Evolutionary conservation across 2,113 vertebrate species (phyloP).

Genomic region (Brachyhypopomus occidentalis): DNA sequence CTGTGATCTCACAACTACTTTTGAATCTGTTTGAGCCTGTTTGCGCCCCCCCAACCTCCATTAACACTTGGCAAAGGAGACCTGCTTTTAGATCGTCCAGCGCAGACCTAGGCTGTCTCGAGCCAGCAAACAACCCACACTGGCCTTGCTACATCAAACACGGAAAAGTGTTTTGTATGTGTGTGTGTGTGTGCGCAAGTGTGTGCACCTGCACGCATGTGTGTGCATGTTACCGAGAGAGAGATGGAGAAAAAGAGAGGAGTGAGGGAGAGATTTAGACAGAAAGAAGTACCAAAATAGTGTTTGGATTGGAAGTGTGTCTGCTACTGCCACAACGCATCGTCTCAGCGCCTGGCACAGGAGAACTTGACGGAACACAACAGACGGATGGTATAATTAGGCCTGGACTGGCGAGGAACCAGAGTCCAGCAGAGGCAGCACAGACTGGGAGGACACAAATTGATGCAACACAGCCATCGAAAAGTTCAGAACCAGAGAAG

Average conservation of each 20-base stretch:
- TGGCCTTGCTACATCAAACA: conserved; percentile 51
- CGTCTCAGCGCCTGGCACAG: conserved; percentile 55
- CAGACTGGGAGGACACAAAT: conserved; percentile 35
- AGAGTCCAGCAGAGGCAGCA: conserved; percentile 44
- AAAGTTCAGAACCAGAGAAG: conserved; percentile 54
- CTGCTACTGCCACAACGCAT: conserved; percentile 29
- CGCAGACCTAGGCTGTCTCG: conserved; percentile 39
- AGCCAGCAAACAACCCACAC: conserved; percentile 56
- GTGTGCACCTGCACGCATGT: neutral
- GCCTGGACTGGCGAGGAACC: conserved; percentile 50
- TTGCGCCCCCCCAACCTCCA: conserved; percentile 66
- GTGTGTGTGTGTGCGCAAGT: neutral
- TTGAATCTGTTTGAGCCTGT: conserved; percentile 58
- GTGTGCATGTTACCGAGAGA: neutral
- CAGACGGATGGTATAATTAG: conserved; percentile 67
- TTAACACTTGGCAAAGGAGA: conserved; percentile 69
- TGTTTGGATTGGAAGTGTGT: conserved; percentile 41
- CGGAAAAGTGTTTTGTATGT: conserved; percentile 23
- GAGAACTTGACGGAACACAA: conserved; percentile 51
- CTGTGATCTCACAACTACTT: conserved; percentile 53
- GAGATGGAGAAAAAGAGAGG: neutral
- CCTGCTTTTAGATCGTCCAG: conserved; percentile 54
- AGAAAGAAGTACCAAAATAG: conserved; percentile 45
- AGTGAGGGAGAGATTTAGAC: conserved; percentile 37
- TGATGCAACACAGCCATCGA: conserved; percentile 27